Conservation (phyloP, 2,113 vertebrate genomes). For the Psittacus erithacus region DNA sequence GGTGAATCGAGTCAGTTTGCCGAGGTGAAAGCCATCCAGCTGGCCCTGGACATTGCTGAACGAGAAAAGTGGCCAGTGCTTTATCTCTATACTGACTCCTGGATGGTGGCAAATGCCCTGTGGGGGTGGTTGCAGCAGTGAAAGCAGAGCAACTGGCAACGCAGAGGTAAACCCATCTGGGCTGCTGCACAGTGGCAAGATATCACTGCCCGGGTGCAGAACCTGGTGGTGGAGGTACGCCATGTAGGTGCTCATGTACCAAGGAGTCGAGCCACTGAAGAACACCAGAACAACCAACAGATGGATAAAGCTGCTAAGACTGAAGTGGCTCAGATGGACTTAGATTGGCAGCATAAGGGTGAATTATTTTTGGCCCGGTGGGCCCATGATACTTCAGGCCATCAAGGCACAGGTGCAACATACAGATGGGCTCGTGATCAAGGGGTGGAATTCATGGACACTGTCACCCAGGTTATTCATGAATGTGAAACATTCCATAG, state of each 20-base stretch:
- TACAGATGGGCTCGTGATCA: neutral
- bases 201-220: neutral
- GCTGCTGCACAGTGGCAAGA: neutral
- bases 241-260: neutral
- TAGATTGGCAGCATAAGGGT: neutral
- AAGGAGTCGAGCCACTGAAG: neutral
- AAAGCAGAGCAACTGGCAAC: too few relatives aligned
- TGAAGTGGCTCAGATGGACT: neutral
- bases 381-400: neutral
- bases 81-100: neutral
- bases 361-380: neutral
- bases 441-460: neutral
- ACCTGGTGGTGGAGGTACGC: neutral
- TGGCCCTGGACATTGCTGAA: neutral
- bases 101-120: too few relatives aligned
- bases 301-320: neutral
- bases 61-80: too few relatives aligned
- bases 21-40: neutral
- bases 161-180: too few relatives aligned
- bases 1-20: neutral
- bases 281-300: neutral
- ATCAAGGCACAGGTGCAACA: neutral
- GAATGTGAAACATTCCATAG: neutral
- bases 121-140: too few relatives aligned
- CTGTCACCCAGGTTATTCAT: neutral